Evolutionary conservation across 2,888 invertebrate species (phyloP), one percentile per base, ranked within the genome.

Genomic region (Cephus pygmeus): DNA sequence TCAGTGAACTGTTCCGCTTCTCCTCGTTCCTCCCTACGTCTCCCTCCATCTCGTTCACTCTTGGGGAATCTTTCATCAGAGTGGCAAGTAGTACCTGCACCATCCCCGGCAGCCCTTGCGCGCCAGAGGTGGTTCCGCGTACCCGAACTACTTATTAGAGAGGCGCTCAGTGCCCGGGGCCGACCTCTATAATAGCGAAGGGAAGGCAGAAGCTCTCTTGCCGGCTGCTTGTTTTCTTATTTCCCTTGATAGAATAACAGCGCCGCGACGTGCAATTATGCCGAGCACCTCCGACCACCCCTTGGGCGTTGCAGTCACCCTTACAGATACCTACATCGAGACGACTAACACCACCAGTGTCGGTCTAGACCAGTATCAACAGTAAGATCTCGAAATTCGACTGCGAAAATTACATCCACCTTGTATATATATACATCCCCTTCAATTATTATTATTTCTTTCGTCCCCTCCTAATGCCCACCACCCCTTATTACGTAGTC

Each of bases 191-290:
- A 71, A 31, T 71, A 71, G 71, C 15, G 31, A 71, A 71, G 71
- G 30, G 23, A 71, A 71, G 56, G 56, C 71, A 71, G 71, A 34
- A 71, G 34, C 71, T 31, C 71, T 12, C 71, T 11, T 34, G 30
- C 74, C n/a, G 23, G 30, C 30, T 74, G 34, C 74, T 74, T 74
- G 36, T 74, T 74, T 74, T 35, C 74, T 74, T 74, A 74, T 74
- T 74, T 74, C 35, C 35, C 74, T 23, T 74, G 74, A 74, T 35
- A 74, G 35, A 35, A 74, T 74, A 74, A 74, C 74, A 74, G 74
- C 35, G 34, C 74, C 9, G 35, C 34, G 74, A 74, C 74, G 35
- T 74, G 74, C 74, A 74, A 74, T 74, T 74, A 74, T 74, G 74
- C 74, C 74, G 74, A 35, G 34, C 74, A 35, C 35, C 74, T 34